A percentile compares a stretch with the other conserved stretches of the same genome.
Evolutionary conservation across 2,888 invertebrate species (phyloP).

Genomic region (Acanthosepion lycidas): DNA sequence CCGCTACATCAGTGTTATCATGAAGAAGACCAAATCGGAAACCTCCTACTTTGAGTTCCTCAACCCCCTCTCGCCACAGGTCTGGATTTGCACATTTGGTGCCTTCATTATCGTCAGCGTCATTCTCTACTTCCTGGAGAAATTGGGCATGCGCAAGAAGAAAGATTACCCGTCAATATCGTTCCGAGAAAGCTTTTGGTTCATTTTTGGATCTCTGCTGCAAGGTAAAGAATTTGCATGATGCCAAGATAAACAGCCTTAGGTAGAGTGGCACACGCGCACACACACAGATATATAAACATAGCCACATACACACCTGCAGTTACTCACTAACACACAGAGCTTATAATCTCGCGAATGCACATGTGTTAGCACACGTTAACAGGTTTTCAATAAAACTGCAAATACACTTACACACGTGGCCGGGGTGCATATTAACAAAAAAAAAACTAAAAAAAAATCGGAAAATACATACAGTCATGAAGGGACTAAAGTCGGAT

Average conservation of each 20-base stretch:
- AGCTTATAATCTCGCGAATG: not conserved
- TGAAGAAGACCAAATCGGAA: constrained; percentile 65
- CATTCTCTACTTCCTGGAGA: constrained; percentile 68
- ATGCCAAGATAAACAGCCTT: not conserved
- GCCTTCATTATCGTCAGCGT: constrained; percentile 70
- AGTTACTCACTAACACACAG: not conserved
- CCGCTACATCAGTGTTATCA: constrained; percentile 70
- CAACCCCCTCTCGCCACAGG: constrained; percentile 68
- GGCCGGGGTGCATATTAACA: too few relatives aligned
- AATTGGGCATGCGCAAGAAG: constrained; percentile 61
- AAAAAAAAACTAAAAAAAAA: too few relatives aligned
- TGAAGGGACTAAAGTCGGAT: too few relatives aligned
- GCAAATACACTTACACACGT: too few relatives aligned
- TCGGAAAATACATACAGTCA: too few relatives aligned
- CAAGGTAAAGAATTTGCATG: constrained; percentile 61
- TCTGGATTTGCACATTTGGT: constrained; percentile 71
- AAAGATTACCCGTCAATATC: constrained; percentile 63
- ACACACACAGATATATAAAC: too few relatives aligned
- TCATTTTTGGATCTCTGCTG: constrained; percentile 71
- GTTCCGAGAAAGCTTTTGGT: constrained; percentile 72
- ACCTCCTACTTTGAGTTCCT: constrained; percentile 73
- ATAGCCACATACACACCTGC: not conserved
- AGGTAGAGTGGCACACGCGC: too few relatives aligned
- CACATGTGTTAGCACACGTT: not conserved
- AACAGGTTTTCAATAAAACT: too few relatives aligned